These are phyloP conservation scores for Drosophila murphyi DNA, from an alignment of 1,140 invertebrate genomes.

Conservation along the genomic window DNA sequence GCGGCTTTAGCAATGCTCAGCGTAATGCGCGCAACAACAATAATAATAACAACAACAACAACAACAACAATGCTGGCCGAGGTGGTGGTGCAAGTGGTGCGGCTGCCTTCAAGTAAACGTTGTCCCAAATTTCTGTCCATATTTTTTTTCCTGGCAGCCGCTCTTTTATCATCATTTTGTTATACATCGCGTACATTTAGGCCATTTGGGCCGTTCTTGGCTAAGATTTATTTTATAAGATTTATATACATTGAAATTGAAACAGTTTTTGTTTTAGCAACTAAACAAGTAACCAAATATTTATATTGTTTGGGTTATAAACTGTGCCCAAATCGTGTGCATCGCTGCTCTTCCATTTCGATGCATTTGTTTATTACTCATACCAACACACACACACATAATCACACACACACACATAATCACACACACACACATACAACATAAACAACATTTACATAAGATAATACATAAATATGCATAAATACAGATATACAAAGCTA, in stretches of 20 bases:
- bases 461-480: too few relatives aligned
- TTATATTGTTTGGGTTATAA: not conserved
- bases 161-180: conserved; percentile 28
- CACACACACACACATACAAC: not conserved
- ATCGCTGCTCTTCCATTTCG: conserved; percentile 38
- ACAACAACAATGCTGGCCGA: conserved; percentile 29
- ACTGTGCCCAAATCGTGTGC: conserved; percentile 10
- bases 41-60: conserved; percentile 64
- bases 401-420: not conserved
- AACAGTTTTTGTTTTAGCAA: conserved; percentile 41
- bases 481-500: not conserved
- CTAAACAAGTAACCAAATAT: conserved; percentile 69
- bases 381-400: not conserved
- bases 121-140: not conserved
- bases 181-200: conserved; percentile 29
- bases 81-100: conserved; percentile 23
- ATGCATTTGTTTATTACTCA: conserved; percentile 30
- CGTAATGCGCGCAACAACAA: conserved; percentile 52
- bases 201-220: conserved; percentile 29
- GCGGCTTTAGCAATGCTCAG: conserved; percentile 63
- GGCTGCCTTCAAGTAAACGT: conserved; percentile 50
- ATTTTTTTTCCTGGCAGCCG: not conserved
- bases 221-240: conserved; percentile 51
- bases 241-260: conserved; percentile 26
- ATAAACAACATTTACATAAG: not conserved